A percentile compares a stretch with the other conserved stretches of the same genome.
Conservation (phyloP, 2,113 vertebrate species). For the Melanostigma gelatinosum region DNA sequence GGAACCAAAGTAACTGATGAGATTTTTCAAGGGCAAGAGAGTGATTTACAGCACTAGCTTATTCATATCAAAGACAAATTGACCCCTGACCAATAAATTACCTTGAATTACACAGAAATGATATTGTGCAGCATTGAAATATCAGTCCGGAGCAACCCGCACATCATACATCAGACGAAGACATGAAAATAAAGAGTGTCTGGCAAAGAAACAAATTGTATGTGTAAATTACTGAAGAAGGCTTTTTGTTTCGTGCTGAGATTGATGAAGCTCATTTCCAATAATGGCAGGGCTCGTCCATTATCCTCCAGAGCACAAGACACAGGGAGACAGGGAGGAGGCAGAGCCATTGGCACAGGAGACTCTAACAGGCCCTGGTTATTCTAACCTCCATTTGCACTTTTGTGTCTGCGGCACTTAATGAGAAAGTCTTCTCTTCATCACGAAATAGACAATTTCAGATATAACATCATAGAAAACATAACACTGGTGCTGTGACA, state of each 20-base stretch:
- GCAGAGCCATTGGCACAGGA: slow-evolving; percentile 28
- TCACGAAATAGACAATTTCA: slow-evolving; percentile 45
- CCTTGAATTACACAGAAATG: slow-evolving; percentile 30
- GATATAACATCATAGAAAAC: slow-evolving; percentile 27
- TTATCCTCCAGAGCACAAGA: slow-evolving; percentile 51
- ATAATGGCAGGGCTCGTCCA: slow-evolving; percentile 54
- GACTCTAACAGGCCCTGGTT: slow-evolving; percentile 27
- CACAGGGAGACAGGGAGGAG: slow-evolving; percentile 21
- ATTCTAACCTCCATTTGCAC: slow-evolving; percentile 56
- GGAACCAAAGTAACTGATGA: slow-evolving; percentile 2
- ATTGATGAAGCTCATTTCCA: slow-evolving; percentile 61
- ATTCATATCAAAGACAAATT: slow-evolving; percentile 45
- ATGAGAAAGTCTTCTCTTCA: slow-evolving; percentile 38
- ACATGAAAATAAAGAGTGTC: slow-evolving; percentile 32
- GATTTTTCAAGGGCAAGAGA: slow-evolving; percentile 39
- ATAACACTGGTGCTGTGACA: slow-evolving; percentile 24
- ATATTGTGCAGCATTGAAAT: slow-evolving; percentile 19
- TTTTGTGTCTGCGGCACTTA: slow-evolving; percentile 20
- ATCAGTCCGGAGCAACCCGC: neutral
- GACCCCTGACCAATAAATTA: slow-evolving; percentile 37
- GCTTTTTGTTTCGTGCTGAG: slow-evolving; percentile 52
- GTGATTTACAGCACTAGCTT: slow-evolving; percentile 20
- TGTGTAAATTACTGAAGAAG: slow-evolving; percentile 34
- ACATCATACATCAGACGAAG: slow-evolving; percentile 46
- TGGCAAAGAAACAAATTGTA: slow-evolving; percentile 26